phyloP scores from a whole-genome alignment of 2,797 vertebrate genomes.

The Choloepus didactylus region DNA sequence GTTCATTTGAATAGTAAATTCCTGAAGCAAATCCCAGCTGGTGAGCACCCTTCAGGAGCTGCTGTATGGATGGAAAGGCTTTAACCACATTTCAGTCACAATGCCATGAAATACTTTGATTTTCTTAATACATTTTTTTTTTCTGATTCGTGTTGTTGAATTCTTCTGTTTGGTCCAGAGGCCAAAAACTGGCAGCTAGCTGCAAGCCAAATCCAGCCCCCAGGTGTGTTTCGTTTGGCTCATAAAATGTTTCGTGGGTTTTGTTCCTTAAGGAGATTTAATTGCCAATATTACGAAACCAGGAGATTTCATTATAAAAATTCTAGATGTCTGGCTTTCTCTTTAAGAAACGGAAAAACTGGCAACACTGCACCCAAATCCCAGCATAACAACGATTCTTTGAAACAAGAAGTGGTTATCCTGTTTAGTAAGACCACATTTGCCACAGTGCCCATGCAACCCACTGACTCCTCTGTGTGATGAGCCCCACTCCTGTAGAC shows the following conservation, averaged over 20 bases:
- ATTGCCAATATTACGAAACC: neutral
- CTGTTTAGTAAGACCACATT: neutral
- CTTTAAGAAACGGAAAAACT: neutral
- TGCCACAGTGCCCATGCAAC: fast-evolving
- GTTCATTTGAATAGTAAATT: neutral
- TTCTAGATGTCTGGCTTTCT: neutral
- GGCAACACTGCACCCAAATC: neutral
- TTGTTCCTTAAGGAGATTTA: neutral
- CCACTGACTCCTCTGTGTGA: neutral
- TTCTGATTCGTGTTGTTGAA: constrained; percentile 14
- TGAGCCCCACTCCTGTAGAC: neutral
- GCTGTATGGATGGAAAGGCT: neutral
- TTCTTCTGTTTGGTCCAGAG: neutral
- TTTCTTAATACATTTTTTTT: neutral
- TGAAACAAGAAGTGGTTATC: neutral
- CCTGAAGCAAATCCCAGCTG: fast-evolving
- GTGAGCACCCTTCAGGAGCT: neutral
- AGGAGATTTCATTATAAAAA: neutral
- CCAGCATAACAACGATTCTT: neutral
- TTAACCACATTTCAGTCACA: neutral
- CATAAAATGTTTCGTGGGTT: neutral
- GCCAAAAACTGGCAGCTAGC: neutral
- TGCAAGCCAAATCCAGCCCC: neutral
- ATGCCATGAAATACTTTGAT: neutral
- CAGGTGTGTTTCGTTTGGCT: neutral